phyloP scores from a whole-genome alignment of 2,888 invertebrate species.

The Pseudanteris insignis region DNA sequence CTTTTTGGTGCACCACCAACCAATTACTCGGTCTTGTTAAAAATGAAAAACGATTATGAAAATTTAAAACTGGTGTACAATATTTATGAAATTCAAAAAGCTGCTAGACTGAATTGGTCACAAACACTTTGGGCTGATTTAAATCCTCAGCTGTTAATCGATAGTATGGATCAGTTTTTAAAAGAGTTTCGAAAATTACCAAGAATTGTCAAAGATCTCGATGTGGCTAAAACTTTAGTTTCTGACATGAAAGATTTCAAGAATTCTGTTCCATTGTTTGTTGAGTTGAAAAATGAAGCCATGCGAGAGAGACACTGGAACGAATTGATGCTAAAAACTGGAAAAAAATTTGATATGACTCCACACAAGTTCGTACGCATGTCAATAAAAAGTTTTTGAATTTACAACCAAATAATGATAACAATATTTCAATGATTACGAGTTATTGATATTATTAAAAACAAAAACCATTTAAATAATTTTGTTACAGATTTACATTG shows the following conservation, averaged over 20 bases:
- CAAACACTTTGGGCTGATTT: slow-evolving; percentile 88
- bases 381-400: not conserved
- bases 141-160: slow-evolving; percentile 82
- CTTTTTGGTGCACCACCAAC: slow-evolving; percentile 88
- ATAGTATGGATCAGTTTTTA: slow-evolving; percentile 87
- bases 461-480: too few relatives aligned
- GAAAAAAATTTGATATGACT: slow-evolving; percentile 84
- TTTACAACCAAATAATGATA: not conserved
- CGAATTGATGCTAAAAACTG: slow-evolving; percentile 87
- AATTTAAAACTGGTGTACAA: slow-evolving; percentile 79
- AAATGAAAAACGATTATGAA: slow-evolving; percentile 72
- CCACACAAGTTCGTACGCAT: slow-evolving; percentile 70
- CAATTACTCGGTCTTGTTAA: slow-evolving; percentile 80
- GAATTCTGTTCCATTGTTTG: slow-evolving; percentile 87
- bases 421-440: too few relatives aligned
- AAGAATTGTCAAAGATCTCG: slow-evolving; percentile 69
- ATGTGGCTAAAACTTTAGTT: slow-evolving; percentile 77
- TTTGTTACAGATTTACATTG: slow-evolving; percentile 76
- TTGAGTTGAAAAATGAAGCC: slow-evolving; percentile 90
- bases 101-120: slow-evolving; percentile 82
- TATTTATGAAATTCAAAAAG: slow-evolving; percentile 81
- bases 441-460: too few relatives aligned
- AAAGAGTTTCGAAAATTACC: slow-evolving; percentile 82
- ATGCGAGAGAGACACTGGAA: slow-evolving; percentile 91
- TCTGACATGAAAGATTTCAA: slow-evolving; percentile 88